Base-by-base conservation (phyloP, 2,888 invertebrate genomes). In the Cylindroiulus punctatus region DNA sequence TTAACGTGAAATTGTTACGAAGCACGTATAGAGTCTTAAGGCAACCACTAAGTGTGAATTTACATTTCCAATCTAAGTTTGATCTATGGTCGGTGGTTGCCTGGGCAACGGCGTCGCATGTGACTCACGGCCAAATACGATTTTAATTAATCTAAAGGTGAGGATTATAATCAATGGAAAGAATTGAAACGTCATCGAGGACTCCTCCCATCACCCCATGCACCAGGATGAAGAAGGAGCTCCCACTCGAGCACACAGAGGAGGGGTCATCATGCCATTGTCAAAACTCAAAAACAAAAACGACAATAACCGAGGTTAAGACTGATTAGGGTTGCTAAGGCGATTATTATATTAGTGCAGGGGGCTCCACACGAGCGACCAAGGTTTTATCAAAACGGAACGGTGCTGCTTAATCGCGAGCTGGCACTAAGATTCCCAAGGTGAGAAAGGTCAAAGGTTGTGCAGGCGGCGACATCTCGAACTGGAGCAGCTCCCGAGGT, bases 281-380 rank as follows among this genome's bases (percentile, higher is more conserved):
- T 65, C 65, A 65, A 65, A 36, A 4, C 22, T 65, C 10, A 65
- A 65, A 65, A 65, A 65, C 65, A 65, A 22, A 65, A 47, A 47
- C 14, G 47, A 47, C 47, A 65, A 65, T 22, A 65, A 65, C 65
- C 65, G 65, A 65, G 65, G 65, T 65, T 65, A 65, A 65, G 65
- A 65, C 65, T 65, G 65, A 65, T 65, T 65, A 65, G 65, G 65
- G 65, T 65, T 65, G 65, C 65, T 65, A 65, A 65, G 65, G 65
- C 65, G 65, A 65, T 65, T 65, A 65, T 65, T 65, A 65, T 26
- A 26, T 65, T 65, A 65, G 65, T 65, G 65, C 12, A 1, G 36
- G 3, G 36, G 10, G 12, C 65, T 22, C 57, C n/a, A 47, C 7
- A 26, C 65, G 2, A 36, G 36, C 36, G 36, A 36, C 36, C 7